Conservation (phyloP, 2,797 vertebrate genomes). For the Enteromius unitaeniatus region DNA sequence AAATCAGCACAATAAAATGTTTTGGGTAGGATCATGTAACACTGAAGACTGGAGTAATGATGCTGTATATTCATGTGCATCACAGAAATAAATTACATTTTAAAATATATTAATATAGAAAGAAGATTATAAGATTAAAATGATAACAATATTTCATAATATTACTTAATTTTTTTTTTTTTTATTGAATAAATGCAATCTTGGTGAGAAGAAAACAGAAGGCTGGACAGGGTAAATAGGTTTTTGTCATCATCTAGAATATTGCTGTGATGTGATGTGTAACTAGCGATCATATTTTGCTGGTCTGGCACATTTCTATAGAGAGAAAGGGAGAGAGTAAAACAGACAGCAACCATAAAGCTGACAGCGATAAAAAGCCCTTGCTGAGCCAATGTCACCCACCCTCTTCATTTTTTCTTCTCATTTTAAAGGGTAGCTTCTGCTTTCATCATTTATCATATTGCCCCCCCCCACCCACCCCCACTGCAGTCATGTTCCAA, state of each 20-base stretch:
- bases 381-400: constrained; percentile 16
- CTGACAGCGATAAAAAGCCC: neutral
- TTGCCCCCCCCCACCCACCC: neutral
- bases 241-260: neutral
- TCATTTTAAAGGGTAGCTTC: constrained; percentile 7
- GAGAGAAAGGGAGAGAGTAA: neutral
- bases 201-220: neutral
- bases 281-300: constrained; percentile 29
- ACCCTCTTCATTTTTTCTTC: neutral
- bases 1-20: neutral
- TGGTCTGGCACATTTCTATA: constrained; percentile 16
- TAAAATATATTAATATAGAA: neutral
- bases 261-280: constrained; percentile 36
- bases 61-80: neutral
- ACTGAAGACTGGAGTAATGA: neutral
- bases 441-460: constrained; percentile 25
- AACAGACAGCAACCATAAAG: constrained; percentile 9
- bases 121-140: neutral
- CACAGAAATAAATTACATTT: neutral
- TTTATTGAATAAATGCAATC: neutral
- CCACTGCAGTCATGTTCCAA: neutral
- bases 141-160: neutral
- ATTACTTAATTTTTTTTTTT: neutral
- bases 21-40: neutral
- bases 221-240: neutral